These are phyloP conservation scores for Zaprionus obscuricornis DNA, from an alignment of 2,888 invertebrate species.

Conservation along the genomic window DNA sequence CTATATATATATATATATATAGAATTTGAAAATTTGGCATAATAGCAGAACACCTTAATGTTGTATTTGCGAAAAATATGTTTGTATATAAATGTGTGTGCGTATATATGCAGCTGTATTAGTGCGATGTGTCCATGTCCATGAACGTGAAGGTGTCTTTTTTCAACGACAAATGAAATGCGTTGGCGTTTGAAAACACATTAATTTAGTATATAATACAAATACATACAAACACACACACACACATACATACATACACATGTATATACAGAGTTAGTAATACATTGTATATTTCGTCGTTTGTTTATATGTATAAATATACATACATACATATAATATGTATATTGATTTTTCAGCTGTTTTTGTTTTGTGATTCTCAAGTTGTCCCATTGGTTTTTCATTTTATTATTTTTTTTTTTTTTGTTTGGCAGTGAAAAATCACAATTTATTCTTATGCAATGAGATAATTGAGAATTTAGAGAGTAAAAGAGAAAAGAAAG, in stretches of 20 bases:
- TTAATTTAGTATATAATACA: slow-evolving; percentile 12
- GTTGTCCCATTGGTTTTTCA: slow-evolving; percentile 10
- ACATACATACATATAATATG: neutral
- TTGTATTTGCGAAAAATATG: neutral
- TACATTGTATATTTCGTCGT: neutral
- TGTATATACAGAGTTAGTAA: too few relatives aligned
- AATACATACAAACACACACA: neutral
- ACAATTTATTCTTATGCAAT: slow-evolving; percentile 54
- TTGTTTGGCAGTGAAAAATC: slow-evolving; percentile 15
- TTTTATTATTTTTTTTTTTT: neutral
- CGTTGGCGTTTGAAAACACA: slow-evolving; percentile 11
- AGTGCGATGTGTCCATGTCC: slow-evolving; percentile 63
- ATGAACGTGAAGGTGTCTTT: slow-evolving; percentile 66
- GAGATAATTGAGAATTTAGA: too few relatives aligned
- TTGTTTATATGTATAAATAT: slow-evolving; percentile 29
- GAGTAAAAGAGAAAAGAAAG: slow-evolving; percentile 6
- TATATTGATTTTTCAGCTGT: slow-evolving; percentile 61
- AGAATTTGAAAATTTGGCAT: slow-evolving; percentile 53
- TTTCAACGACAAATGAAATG: slow-evolving; percentile 17
- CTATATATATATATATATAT: slow-evolving; percentile 24
- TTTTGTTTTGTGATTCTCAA: slow-evolving; percentile 22
- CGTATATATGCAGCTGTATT: neutral
- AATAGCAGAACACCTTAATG: slow-evolving; percentile 9
- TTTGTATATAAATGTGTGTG: neutral
- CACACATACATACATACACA: neutral